These are phyloP conservation scores for Petrocephalus sullivani DNA, from an alignment of 2,797 vertebrate species.

Conservation along the genomic window DNA sequence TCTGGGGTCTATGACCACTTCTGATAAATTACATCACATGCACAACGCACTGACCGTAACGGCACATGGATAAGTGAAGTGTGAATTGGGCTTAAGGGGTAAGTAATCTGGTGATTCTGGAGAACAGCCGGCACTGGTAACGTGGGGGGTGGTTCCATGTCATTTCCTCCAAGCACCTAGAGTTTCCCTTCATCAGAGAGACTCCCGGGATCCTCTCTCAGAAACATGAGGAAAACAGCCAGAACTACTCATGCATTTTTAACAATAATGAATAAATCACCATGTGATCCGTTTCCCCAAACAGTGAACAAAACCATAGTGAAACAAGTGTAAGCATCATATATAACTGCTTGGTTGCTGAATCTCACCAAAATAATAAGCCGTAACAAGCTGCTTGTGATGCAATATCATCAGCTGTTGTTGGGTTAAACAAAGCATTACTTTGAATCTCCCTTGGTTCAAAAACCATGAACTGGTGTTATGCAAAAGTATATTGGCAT, in stretches of 20 bases:
- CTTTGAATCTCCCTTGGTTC: not conserved
- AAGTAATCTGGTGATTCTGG: not conserved
- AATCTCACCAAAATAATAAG: not conserved
- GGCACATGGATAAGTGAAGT: not conserved
- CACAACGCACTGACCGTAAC: not conserved
- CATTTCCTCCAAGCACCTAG: conserved; percentile 1
- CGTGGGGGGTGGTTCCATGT: not conserved
- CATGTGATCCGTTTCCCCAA: conserved; percentile 4
- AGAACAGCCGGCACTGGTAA: too few relatives aligned
- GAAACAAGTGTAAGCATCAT: conserved; percentile 1
- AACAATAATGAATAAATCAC: conserved; percentile 22
- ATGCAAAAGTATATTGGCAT: not conserved
- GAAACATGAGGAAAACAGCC: conserved; percentile 18
- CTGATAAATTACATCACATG: not conserved
- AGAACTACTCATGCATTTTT: conserved; percentile 19
- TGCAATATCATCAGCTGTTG: not conserved
- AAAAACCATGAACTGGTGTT: not conserved
- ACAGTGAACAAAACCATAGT: conserved; percentile 14
- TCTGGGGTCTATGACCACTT: not conserved
- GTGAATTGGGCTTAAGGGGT: not conserved
- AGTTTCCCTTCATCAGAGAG: not conserved
- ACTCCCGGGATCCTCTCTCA: not conserved
- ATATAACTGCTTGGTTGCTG: not conserved
- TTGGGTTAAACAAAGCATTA: not conserved
- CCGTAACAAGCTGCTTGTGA: not conserved